Percentiles rank a stretch among this genome's conserved stretches.
These are phyloP conservation scores for Coenonympha glycerion DNA, from an alignment of 2,888 invertebrate species.

Conservation along the genomic window DNA sequence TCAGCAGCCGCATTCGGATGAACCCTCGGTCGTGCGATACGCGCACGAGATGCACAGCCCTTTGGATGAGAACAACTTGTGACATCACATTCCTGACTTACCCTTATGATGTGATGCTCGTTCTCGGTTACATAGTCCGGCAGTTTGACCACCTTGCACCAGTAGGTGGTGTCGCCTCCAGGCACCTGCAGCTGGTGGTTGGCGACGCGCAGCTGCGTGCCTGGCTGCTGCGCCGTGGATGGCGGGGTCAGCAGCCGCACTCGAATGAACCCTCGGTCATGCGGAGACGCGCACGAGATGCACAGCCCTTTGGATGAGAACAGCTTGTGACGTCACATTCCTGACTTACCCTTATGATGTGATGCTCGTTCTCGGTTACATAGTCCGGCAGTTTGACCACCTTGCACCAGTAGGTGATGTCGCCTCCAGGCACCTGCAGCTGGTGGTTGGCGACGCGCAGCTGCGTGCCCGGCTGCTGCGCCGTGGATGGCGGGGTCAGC, in stretches of 20 bases:
- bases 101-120: conserved; percentile 88
- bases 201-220: conserved; percentile 77
- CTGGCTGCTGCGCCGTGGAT: conserved; percentile 48
- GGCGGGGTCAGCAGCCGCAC: conserved; percentile 78
- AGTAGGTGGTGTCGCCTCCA: conserved; percentile 93
- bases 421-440: conserved; percentile 84
- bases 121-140: conserved; percentile 79
- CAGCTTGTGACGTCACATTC: too few relatives aligned
- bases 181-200: conserved; percentile 85
- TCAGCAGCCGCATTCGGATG: conserved; percentile 82
- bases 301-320: conserved; percentile 68
- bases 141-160: conserved; percentile 92
- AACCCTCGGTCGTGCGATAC: conserved; percentile 82
- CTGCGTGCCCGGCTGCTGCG: conserved; percentile 62
- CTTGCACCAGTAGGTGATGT: conserved; percentile 99
- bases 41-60: too few relatives aligned
- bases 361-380: conserved; percentile 80
- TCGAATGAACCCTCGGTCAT: conserved; percentile 84
- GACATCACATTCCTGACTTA: too few relatives aligned
- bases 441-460: conserved; percentile 78
- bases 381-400: conserved; percentile 85
- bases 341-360: conserved; percentile 83
- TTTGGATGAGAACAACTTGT: too few relatives aligned
- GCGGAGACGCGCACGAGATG: too few relatives aligned
- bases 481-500: conserved; percentile 53